Percentiles rank a stretch among this genome's conserved stretches.
phyloP scores from a whole-genome alignment of 2,888 invertebrate genomes.

The Erebia ligea region DNA sequence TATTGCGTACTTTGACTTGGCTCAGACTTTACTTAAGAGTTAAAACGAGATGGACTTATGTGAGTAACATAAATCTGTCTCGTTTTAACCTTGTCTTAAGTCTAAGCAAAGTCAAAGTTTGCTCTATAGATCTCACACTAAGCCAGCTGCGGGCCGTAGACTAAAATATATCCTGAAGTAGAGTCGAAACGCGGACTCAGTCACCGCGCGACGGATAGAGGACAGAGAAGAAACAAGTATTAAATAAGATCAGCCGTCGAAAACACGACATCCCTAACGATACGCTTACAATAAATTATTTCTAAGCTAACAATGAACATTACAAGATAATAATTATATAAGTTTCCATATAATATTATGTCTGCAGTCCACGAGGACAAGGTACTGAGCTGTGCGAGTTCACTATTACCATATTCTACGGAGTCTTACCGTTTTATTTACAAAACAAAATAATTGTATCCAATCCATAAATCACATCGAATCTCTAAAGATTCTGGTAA shows the following conservation, averaged over 20 bases:
- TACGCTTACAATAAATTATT: constrained; percentile 77
- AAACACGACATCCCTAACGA: constrained; percentile 71
- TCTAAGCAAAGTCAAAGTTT: too few relatives aligned
- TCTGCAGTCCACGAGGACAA: constrained; percentile 70
- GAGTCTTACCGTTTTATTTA: constrained; percentile 55
- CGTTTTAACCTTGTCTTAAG: too few relatives aligned
- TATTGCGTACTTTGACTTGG: too few relatives aligned
- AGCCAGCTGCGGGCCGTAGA: constrained; percentile 47
- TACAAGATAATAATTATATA: constrained; percentile 63
- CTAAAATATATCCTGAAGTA: constrained; percentile 43
- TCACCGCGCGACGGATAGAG: constrained; percentile 68
- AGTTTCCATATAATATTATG: constrained; percentile 57
- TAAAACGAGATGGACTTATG: too few relatives aligned
- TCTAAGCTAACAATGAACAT: constrained; percentile 78
- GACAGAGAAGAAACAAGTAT: constrained; percentile 57
- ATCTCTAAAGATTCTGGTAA: constrained; percentile 53
- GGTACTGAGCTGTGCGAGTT: constrained; percentile 76
- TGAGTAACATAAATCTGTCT: too few relatives aligned
- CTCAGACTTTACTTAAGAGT: too few relatives aligned
- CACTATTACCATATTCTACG: constrained; percentile 49
- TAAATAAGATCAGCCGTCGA: constrained; percentile 59
- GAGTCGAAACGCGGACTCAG: constrained; percentile 57
- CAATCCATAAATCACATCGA: constrained; percentile 60
- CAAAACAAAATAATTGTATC: constrained; percentile 56
- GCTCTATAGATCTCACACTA: too few relatives aligned